Conservation (phyloP, 2,113 vertebrate genomes). For the Eira barbara region DNA sequence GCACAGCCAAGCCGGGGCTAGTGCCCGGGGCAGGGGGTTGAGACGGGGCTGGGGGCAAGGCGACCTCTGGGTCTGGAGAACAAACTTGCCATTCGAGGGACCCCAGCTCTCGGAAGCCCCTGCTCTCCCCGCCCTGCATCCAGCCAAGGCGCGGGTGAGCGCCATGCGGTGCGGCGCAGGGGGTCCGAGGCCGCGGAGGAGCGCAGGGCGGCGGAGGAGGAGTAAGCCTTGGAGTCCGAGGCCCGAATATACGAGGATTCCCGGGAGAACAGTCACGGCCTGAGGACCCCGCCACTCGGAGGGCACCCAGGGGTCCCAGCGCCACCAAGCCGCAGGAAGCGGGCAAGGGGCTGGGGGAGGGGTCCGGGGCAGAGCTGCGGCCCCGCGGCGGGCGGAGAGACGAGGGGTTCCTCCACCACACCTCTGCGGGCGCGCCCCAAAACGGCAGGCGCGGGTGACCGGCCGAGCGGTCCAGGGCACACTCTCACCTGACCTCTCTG, state of each 20-base stretch:
- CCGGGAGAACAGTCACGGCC: background rate
- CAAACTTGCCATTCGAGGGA: conserved; percentile 59
- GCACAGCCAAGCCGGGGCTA: background rate
- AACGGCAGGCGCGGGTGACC: background rate
- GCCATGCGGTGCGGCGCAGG: conserved; percentile 32
- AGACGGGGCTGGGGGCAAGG: background rate
- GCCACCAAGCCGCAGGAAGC: background rate
- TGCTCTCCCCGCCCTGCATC: background rate
- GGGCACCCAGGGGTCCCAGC: conserved; percentile 46
- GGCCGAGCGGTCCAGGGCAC: background rate
- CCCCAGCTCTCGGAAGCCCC: background rate
- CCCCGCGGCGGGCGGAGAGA: background rate
- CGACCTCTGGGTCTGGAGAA: conserved; percentile 10
- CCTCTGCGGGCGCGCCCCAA: conserved; percentile 32
- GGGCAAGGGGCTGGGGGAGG: conserved; percentile 44
- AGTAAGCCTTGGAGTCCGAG: conserved; percentile 10
- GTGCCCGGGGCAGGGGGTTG: background rate
- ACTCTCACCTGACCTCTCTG: background rate
- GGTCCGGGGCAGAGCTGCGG: conserved; percentile 28
- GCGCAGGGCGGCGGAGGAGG: background rate
- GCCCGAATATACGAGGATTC: background rate
- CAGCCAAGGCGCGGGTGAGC: background rate
- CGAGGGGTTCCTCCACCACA: background rate
- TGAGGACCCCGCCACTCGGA: background rate
- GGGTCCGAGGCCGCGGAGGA: conserved; percentile 4